Percentiles rank a stretch among this genome's conserved stretches.
Evolutionary conservation across 92 coral and sea anemone species (phyloP).

Genomic region (Phenganax stokvisi): DNA sequence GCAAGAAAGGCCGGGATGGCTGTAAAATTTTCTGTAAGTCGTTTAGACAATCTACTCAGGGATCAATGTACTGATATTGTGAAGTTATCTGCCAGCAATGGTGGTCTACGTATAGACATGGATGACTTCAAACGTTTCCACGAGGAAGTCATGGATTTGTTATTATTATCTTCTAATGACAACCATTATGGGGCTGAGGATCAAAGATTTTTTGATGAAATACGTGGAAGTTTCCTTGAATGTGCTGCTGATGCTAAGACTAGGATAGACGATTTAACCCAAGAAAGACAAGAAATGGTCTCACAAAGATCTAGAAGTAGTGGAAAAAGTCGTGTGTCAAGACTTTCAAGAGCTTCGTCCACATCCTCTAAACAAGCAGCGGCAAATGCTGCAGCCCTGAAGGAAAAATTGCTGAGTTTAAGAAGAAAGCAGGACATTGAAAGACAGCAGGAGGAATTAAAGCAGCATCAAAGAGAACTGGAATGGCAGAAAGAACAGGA

Average conservation of each 20-base stretch:
- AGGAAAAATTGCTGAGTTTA: constrained; percentile 20
- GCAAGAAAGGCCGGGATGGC: constrained; percentile 13
- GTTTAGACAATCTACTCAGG: constrained; percentile 6
- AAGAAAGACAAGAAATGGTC: constrained; percentile 16
- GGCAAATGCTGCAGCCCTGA: constrained; percentile 28
- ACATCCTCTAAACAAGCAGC: constrained; percentile 27
- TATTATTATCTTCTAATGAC: neutral
- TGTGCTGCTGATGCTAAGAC: constrained; percentile 38
- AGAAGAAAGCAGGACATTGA: constrained; percentile 26
- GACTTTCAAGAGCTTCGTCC: neutral
- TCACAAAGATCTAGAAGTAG: neutral
- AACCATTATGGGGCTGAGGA: neutral
- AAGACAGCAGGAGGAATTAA: constrained; percentile 14
- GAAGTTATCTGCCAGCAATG: constrained; percentile 14
- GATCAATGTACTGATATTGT: constrained; percentile 35
- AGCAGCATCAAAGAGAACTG: constrained; percentile 23
- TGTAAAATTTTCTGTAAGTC: constrained; percentile 21
- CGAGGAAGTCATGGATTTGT: constrained; percentile 13
- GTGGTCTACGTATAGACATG: constrained; percentile 26
- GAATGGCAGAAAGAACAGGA: constrained; percentile 36
- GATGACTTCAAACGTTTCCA: constrained; percentile 23
- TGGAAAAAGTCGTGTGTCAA: neutral
- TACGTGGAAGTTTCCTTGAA: constrained; percentile 4
- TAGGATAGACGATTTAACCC: constrained; percentile 10
- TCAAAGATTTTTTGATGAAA: constrained; percentile 3